Conservation (phyloP, 2,113 vertebrate genomes). For the Bagarius yarrelli region DNA sequence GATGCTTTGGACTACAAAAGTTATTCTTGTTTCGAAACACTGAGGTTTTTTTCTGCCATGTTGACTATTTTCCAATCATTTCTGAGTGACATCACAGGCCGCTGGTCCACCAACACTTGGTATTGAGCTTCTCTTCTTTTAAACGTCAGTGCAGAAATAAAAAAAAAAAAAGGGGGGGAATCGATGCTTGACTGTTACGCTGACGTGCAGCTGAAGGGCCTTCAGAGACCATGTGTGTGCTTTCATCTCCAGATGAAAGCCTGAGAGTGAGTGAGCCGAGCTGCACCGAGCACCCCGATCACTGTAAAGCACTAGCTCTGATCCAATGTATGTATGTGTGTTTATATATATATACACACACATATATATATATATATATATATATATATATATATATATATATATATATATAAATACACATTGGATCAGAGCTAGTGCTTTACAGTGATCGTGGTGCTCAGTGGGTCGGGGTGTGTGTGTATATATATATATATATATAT, state of each 20-base stretch:
- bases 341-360: background rate
- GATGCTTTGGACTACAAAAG: background rate
- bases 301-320: background rate
- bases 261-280: slow-evolving; percentile 5
- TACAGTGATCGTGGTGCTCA: too few relatives aligned
- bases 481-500: too few relatives aligned
- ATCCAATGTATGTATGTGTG: background rate
- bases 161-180: too few relatives aligned
- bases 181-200: background rate
- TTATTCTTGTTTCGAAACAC: background rate
- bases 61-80: background rate
- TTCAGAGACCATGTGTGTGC: slow-evolving; percentile 33
- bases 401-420: too few relatives aligned
- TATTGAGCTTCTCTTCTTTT: slow-evolving; percentile 15
- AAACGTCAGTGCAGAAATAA: background rate
- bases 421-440: too few relatives aligned
- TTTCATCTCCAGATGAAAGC: slow-evolving; percentile 44
- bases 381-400: too few relatives aligned
- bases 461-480: too few relatives aligned
- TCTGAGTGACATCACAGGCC: background rate
- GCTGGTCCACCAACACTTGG: background rate
- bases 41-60: background rate
- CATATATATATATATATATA: too few relatives aligned
- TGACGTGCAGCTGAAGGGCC: background rate
- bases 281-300: background rate